A percentile compares a stretch with the other conserved stretches of the same genome.
Conservation (phyloP, 2,113 vertebrate genomes). For the Octodon degus region DNA sequence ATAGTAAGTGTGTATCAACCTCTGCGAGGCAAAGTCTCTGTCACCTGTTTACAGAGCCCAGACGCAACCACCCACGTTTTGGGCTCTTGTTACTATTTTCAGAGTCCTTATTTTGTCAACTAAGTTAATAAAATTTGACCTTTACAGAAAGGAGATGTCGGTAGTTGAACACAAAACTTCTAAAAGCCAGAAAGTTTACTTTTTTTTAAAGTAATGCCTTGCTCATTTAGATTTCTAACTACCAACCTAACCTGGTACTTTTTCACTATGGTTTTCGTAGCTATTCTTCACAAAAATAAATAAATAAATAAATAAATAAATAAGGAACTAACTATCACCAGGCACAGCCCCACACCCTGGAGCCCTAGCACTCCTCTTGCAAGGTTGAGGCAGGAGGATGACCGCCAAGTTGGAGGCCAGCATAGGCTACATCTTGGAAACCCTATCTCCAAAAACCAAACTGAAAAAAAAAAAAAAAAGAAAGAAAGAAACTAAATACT, state of each 20-base stretch:
- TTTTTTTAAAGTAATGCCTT: slow-evolving; percentile 18
- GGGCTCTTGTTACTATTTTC: not conserved
- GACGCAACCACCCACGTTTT: not conserved
- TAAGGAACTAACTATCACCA: not conserved
- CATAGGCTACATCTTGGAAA: not conserved
- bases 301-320: not conserved
- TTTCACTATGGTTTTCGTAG: not conserved
- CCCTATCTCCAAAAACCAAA: not conserved
- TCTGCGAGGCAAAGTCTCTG: slow-evolving; percentile 40
- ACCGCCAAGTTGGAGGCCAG: not conserved
- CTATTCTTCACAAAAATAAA: slow-evolving; percentile 1
- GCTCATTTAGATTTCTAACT: not conserved
- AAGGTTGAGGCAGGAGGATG: not conserved
- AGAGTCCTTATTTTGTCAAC: slow-evolving; percentile 38
- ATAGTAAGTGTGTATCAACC: not conserved
- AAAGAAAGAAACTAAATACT: not conserved
- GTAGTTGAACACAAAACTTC: not conserved
- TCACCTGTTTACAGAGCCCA: not conserved
- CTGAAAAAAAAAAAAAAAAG: not conserved
- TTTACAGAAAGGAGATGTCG: not conserved
- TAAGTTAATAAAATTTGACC: slow-evolving; percentile 40
- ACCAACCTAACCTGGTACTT: not conserved
- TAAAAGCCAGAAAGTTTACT: not conserved
- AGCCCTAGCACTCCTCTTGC: not conserved
- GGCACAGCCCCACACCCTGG: not conserved